Conservation (phyloP, 2,797 vertebrate genomes). For the Molossus alvarezi region DNA sequence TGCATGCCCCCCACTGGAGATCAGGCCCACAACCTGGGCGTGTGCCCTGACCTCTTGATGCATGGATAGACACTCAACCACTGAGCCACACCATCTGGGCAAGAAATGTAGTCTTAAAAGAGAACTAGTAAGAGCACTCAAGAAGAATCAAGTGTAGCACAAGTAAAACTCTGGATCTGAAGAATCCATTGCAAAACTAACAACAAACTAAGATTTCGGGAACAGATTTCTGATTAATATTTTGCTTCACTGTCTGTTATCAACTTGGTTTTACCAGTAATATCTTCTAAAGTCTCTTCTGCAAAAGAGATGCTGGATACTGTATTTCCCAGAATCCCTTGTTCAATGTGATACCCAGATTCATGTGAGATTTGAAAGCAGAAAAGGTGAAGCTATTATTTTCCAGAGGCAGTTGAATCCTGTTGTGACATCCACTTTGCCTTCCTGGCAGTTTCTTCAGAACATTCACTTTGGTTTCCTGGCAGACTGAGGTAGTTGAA, state of each 20-base stretch:
- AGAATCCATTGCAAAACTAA: neutral
- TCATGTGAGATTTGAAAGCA: neutral
- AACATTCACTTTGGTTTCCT: neutral
- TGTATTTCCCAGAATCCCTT: neutral
- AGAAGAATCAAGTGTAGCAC: neutral
- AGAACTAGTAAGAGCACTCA: neutral
- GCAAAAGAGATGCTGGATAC: neutral
- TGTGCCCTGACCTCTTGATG: too few relatives aligned
- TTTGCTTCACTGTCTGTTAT: neutral
- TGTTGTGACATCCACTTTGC: neutral
- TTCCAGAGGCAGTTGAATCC: neutral
- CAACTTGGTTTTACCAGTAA: neutral
- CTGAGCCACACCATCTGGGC: too few relatives aligned
- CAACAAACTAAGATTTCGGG: neutral
- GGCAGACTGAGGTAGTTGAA: neutral
- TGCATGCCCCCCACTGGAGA: too few relatives aligned
- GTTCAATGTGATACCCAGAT: neutral
- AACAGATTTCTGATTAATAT: neutral
- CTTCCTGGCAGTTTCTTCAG: neutral
- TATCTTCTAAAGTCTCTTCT: neutral
- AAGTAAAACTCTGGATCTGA: neutral
- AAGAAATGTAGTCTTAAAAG: neutral
- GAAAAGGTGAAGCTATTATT: neutral
- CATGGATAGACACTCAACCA: too few relatives aligned
- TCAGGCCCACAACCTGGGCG: too few relatives aligned